phyloP scores from a whole-genome alignment of 2,888 invertebrate genomes.

The Eubasilissa splendida region DNA sequence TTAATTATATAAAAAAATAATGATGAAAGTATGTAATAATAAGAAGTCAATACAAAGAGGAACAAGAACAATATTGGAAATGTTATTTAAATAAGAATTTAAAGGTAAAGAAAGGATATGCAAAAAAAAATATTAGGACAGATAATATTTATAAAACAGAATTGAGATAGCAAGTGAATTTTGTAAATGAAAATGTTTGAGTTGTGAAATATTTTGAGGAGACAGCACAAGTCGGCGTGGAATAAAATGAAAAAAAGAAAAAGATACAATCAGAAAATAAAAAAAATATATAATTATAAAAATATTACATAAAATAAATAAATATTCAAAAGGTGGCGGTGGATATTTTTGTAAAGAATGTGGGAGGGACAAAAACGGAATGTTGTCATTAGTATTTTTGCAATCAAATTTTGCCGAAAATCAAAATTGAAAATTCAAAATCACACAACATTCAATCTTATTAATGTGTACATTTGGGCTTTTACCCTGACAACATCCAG shows the following conservation, averaged over 20 bases:
- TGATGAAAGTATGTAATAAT: neutral
- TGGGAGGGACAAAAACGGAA: constrained; percentile 54
- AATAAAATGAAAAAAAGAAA: constrained; percentile 52
- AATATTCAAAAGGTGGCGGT: constrained; percentile 34
- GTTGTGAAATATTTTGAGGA: constrained; percentile 20
- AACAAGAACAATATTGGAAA: neutral
- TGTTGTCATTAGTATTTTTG: constrained; percentile 58
- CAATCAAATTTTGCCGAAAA: constrained; percentile 41
- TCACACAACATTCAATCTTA: constrained; percentile 32
- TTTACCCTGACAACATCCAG: constrained; percentile 55
- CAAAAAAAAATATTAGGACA: no score
- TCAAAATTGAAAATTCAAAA: constrained; percentile 1
- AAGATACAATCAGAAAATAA: constrained; percentile 48
- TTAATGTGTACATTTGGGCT: neutral
- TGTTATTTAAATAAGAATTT: neutral
- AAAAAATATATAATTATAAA: constrained; percentile 24
- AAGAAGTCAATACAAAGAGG: neutral
- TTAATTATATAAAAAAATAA: no score
- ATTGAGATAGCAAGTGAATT: neutral
- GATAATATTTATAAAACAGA: neutral
- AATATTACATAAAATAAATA: constrained; percentile 38
- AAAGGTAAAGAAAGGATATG: no score
- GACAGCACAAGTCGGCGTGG: constrained; percentile 25
- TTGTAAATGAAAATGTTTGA: neutral
- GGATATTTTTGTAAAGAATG: constrained; percentile 46